Base-by-base conservation (phyloP, 2,797 vertebrate species). In the Melanogrammus aeglefinus region DNA sequence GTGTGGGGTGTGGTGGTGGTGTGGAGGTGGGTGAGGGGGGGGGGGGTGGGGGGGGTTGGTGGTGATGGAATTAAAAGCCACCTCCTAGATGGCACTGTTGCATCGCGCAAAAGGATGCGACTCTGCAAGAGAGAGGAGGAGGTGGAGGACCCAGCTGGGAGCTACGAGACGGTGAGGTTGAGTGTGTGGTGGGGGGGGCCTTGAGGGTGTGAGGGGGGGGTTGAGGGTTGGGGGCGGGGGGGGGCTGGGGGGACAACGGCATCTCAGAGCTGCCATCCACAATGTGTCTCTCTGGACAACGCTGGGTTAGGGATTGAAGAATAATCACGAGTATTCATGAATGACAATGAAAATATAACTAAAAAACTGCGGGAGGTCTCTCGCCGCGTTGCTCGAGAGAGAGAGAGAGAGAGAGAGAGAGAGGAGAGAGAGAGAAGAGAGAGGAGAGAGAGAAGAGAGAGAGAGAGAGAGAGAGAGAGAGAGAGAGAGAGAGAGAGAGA, bases 11-110 rank as follows among this genome's bases (percentile, higher is more conserved):
- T n/a, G 1, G 2, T 27, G 57, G 0, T 21, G 4, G 51, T 6
- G 21, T 0, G 1, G 5, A 21, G n/a, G 6, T n/a, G 51, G 21
- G 21, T n/a, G 51, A 1, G 18, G 4, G 51, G 18, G 18, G 51
- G 10, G 39, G 39, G 39, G 39, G 39, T 6, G 39, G 57, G n/a
- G n/a, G 63, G 6, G 7, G 24, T 27, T n/a, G n/a, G 63, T 27
- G 24, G 24, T 27, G 63, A 69, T 27, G 63, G 63, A 69, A 12
- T 69, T 27, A 69, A 69, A 69, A 69, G 63, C 77, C 41, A 75
- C 88, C 92, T 92, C 89, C 94, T 95, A 95, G 94, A 93, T 94
- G 94, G 94, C 94, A 94, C 92, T 95, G 94, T 95, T 94, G 93
- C 79, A 84, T 85, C 87, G 91, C 82, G 51, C 24, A 72, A 89